A percentile compares a stretch with the other conserved stretches of the same genome.
Conservation (phyloP, 2,888 invertebrate species). For the Entomobrya proxima region DNA sequence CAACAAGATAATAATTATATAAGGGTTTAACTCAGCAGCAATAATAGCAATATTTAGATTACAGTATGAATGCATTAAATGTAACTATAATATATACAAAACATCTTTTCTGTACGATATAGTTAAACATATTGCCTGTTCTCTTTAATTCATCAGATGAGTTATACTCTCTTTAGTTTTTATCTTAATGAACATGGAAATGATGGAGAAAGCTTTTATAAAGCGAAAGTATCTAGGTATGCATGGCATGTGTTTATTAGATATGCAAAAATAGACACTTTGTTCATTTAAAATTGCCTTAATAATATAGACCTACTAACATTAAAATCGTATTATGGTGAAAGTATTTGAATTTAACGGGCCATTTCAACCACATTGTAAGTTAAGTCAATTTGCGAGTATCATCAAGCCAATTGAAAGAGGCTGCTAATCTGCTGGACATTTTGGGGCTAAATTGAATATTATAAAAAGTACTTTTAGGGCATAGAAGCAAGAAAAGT, state of each 20-base stretch:
- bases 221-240: not conserved
- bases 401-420: no score
- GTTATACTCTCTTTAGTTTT: constrained; percentile 7
- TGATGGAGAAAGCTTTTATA: not conserved
- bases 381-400: no score
- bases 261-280: not conserved
- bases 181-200: not conserved
- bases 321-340: no score
- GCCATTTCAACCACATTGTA: no score
- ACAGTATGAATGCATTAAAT: constrained; percentile 46
- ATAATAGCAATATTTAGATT: constrained; percentile 37
- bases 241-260: not conserved
- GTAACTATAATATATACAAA: not conserved
- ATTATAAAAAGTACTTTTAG: no score
- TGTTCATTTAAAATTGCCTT: not conserved
- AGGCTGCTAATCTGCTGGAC: no score
- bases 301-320: no score
- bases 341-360: no score
- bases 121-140: not conserved
- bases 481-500: no score
- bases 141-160: constrained; percentile 7
- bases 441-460: no score
- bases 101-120: not conserved
- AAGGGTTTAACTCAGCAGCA: constrained; percentile 15
- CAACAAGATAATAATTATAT: constrained; percentile 43